phyloP scores from a whole-genome alignment of 2,888 invertebrate species.

The Ptychoptera albimana region DNA sequence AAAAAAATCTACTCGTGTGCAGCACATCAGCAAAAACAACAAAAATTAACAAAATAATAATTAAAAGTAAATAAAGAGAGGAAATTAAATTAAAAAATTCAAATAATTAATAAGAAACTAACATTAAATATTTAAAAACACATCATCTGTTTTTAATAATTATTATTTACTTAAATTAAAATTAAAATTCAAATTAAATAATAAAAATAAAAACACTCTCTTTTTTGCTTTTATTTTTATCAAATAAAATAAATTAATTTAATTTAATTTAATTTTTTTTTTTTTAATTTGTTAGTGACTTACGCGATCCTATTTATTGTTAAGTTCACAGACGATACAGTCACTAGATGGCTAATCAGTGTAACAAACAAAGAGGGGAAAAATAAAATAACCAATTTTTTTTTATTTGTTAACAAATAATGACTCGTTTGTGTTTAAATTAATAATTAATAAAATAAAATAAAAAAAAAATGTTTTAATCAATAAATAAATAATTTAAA shows the following conservation, averaged over 20 bases:
- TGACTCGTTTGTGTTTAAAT: conserved; percentile 1
- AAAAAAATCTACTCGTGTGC: conserved; percentile 1
- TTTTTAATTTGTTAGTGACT: conserved; percentile 32
- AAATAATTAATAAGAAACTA: background rate
- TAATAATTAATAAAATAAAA: background rate
- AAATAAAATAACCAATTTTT: background rate
- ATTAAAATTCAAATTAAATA: conserved; percentile 5
- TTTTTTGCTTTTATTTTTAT: too few species aligned
- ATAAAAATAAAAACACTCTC: conserved; percentile 2
- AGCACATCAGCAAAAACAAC: background rate
- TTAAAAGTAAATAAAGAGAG: too few species aligned
- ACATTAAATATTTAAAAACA: background rate
- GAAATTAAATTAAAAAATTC: too few species aligned
- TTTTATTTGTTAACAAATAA: background rate
- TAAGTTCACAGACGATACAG: conserved; percentile 82
- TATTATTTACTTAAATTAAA: conserved; percentile 3
- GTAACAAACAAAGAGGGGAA: conserved; percentile 31
- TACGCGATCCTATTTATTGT: conserved; percentile 86
- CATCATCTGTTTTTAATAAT: background rate
- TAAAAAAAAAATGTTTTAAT: too few species aligned
- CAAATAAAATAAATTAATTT: background rate
- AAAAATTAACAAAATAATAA: too few species aligned
- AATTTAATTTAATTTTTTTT: background rate
- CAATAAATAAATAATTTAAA: too few species aligned
- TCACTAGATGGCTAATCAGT: conserved; percentile 77